Conservation (phyloP, 2,113 vertebrate genomes). For the Grammomys dolichurus region DNA sequence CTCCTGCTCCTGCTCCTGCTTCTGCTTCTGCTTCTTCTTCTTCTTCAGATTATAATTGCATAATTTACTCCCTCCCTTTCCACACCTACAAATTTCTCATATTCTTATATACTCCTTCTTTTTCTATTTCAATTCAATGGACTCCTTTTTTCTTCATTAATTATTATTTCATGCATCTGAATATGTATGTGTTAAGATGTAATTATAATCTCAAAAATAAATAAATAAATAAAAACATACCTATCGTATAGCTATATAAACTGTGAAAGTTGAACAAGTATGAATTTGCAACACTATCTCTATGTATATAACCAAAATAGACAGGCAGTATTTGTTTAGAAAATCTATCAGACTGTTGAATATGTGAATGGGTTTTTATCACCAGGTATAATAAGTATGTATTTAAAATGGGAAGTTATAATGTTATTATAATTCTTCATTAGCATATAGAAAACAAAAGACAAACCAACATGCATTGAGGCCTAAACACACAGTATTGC, state of each 20-base stretch:
- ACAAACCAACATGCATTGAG: background rate
- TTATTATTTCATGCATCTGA: background rate
- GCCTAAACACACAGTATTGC: accelerated
- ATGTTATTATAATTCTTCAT: no score
- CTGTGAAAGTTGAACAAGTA: background rate
- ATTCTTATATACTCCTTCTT: background rate
- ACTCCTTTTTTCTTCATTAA: background rate
- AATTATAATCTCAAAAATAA: background rate
- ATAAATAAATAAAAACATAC: background rate
- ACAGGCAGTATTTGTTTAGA: background rate
- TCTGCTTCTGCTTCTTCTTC: no score
- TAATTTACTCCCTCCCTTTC: background rate
- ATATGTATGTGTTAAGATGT: background rate
- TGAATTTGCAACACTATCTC: background rate
- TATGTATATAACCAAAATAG: background rate
- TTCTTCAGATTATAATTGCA: background rate
- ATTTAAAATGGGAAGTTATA: background rate
- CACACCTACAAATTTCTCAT: background rate
- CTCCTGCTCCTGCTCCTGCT: no score
- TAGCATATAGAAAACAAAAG: background rate
- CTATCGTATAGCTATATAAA: background rate
- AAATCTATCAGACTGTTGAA: background rate
- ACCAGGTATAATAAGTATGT: background rate
- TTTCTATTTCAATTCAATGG: background rate
- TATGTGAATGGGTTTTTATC: background rate